phyloP scores from a whole-genome alignment of 2,113 vertebrate species.

The Cyprinodon tularosa region DNA sequence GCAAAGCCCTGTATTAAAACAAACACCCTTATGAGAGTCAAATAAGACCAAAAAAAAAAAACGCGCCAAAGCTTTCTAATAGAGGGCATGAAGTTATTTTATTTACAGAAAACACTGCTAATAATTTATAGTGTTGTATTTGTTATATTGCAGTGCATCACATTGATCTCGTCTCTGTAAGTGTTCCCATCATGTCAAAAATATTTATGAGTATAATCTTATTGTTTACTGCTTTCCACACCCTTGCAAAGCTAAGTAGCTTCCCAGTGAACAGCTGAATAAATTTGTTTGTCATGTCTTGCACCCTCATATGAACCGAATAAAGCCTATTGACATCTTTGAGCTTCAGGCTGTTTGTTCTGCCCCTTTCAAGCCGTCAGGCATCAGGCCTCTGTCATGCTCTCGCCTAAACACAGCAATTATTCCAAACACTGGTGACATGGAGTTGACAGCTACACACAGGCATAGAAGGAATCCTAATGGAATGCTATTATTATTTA shows the following conservation, averaged over 20 bases:
- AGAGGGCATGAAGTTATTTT: not conserved
- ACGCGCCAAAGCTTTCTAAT: no score
- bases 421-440: conserved; percentile 71
- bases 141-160: conserved; percentile 6
- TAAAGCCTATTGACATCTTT: conserved; percentile 48
- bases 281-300: conserved; percentile 42
- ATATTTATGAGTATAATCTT: conserved; percentile 18
- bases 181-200: conserved; percentile 36
- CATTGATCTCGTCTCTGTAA: conserved; percentile 12
- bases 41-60: not conserved
- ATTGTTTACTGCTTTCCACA: conserved; percentile 39
- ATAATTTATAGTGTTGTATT: not conserved
- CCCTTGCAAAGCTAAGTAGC: conserved; percentile 15
- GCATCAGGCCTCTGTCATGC: conserved; percentile 41
- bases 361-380: conserved; percentile 59
- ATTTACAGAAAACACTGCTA: not conserved
- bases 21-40: not conserved
- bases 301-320: conserved; percentile 22
- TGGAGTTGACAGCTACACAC: conserved; percentile 64
- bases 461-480: conserved; percentile 69
- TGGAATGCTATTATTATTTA: conserved; percentile 78
- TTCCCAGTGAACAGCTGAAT: conserved; percentile 21
- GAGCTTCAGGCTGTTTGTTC: conserved; percentile 56
- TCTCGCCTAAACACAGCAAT: conserved; percentile 70
- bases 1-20: not conserved